Percentiles rank a stretch among this genome's conserved stretches.
Conservation (phyloP, 2,797 vertebrate species). For the Sciaenops ocellatus region DNA sequence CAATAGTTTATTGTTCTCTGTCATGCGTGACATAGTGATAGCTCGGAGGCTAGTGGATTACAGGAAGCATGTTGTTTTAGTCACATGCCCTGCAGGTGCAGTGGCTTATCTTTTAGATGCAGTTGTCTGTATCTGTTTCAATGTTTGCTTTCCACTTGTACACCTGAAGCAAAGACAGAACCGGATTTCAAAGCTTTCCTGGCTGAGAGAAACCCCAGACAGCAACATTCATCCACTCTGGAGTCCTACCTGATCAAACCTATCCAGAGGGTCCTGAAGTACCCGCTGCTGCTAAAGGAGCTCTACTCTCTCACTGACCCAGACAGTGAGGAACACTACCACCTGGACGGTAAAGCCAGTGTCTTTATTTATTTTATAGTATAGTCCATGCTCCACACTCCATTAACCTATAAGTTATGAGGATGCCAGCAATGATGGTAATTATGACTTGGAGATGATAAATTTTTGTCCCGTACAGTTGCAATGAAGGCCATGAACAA, state of each 20-base stretch:
- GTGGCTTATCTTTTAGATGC: not conserved
- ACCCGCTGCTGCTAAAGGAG: conserved; percentile 94
- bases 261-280: conserved; percentile 97
- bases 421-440: not conserved
- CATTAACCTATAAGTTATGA: not conserved
- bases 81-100: not conserved
- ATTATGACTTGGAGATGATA: not conserved
- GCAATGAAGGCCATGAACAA: conserved; percentile 99
- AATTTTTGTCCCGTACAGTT: conserved; percentile 76
- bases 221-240: conserved; percentile 95
- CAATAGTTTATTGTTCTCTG: not conserved
- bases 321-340: conserved; percentile 97
- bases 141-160: not conserved
- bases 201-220: conserved; percentile 93
- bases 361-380: not conserved
- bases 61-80: conserved; percentile 16
- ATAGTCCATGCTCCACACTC: not conserved
- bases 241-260: conserved; percentile 99
- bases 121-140: not conserved
- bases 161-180: conserved; percentile 91
- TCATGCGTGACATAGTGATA: not conserved
- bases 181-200: conserved; percentile 95
- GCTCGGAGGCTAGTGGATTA: not conserved
- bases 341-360: conserved; percentile 90
- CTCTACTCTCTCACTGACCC: conserved; percentile 93